These are phyloP conservation scores for Bombus consobrinus DNA, from an alignment of 1,140 invertebrate species.

Conservation along the genomic window DNA sequence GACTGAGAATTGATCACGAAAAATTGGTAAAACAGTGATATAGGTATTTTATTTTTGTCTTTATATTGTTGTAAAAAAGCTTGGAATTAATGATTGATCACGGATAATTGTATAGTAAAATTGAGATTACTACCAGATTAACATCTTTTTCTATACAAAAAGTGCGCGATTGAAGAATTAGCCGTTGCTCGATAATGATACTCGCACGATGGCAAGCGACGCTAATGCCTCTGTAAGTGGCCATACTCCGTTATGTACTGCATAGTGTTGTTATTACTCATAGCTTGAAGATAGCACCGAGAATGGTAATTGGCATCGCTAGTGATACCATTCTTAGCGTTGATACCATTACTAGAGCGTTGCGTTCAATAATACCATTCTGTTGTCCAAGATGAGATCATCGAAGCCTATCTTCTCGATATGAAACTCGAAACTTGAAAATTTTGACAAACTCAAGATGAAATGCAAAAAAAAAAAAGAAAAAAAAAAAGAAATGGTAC, in stretches of 20 bases:
- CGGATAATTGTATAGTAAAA: no score
- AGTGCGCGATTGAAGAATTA: no score
- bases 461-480: background rate
- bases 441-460: no score
- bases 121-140: no score
- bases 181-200: background rate
- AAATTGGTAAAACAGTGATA: no score
- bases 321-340: background rate
- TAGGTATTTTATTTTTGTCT: no score
- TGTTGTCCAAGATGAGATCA: background rate
- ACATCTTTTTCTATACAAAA: no score
- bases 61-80: no score
- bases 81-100: no score
- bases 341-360: background rate
- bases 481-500: background rate
- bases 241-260: background rate
- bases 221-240: background rate
- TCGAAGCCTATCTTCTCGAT: background rate
- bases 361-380: background rate
- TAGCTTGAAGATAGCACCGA: background rate
- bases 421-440: no score
- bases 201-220: background rate
- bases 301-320: slow-evolving; percentile 8
- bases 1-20: no score
- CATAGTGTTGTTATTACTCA: slow-evolving; percentile 9